Percentiles rank a stretch among this genome's conserved stretches.
Conservation (phyloP, 2,797 vertebrate genomes). For the Lindbergichthys nudifrons region DNA sequence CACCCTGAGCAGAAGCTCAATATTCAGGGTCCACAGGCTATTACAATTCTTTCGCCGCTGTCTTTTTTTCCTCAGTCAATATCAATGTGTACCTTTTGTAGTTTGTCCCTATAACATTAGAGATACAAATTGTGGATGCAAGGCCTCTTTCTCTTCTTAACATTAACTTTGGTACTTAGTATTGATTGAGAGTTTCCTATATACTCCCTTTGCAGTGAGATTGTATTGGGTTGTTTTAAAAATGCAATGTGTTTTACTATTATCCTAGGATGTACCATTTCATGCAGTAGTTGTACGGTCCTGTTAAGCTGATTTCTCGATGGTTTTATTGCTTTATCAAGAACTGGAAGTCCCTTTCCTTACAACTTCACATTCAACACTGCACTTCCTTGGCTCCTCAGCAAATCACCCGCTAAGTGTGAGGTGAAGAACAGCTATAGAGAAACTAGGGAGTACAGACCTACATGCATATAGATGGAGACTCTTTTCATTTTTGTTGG, state of each 20-base stretch:
- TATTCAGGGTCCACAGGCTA: conserved; percentile 61
- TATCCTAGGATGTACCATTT: not conserved
- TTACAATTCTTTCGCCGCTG: conserved; percentile 40
- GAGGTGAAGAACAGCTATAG: too few relatives aligned
- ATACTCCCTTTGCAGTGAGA: not conserved
- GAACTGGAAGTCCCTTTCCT: too few relatives aligned
- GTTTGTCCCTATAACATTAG: conserved; percentile 46
- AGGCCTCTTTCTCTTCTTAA: conserved; percentile 5
- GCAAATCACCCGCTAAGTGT: too few relatives aligned
- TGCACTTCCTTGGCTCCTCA: too few relatives aligned
- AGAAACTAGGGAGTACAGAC: too few relatives aligned
- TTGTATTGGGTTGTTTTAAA: conserved; percentile 8
- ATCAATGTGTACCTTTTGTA: conserved; percentile 49
- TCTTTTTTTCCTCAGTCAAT: conserved; percentile 48
- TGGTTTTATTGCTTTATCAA: too few relatives aligned
- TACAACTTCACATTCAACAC: too few relatives aligned
- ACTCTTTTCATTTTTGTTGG: too few relatives aligned
- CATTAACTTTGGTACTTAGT: conserved; percentile 1
- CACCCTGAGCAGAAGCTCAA: conserved; percentile 66
- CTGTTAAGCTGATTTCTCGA: not conserved
- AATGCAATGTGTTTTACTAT: not conserved
- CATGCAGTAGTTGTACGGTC: not conserved
- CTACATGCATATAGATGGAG: too few relatives aligned
- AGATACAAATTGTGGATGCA: conserved; percentile 23
- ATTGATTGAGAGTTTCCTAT: not conserved